Base-by-base conservation (phyloP, 2,888 invertebrate species). In the Leistus spinibarbis region DNA sequence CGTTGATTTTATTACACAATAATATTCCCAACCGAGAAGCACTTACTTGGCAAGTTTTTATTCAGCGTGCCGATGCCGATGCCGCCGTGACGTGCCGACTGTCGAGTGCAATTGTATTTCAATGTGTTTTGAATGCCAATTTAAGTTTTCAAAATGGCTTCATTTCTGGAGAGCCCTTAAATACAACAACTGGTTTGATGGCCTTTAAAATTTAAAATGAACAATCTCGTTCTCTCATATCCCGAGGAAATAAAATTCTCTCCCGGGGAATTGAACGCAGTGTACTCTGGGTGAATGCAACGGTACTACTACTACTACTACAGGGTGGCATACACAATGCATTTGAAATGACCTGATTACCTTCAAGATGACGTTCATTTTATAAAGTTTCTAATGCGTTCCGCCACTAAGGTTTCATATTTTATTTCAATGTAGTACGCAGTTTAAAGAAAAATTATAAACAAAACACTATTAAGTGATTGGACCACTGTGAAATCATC, bases 281-380 rank as follows among this genome's bases (percentile, higher is more conserved):
- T 73, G 67, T 62, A 60, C 23, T 22, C 2, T 9, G 53, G n/a
- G 27, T 19, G 20, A 66, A 60, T 66, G 24, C 60, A 72, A 72
- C 66, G 53, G 57, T 27, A 62, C 53, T 73, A 67, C 67, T 73
- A 73, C n/a, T n/a, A n/a, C n/a, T n/a, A n/a, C n/a, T n/a, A 67
- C 67, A 73, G 67, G 57, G 62, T 1, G 40, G 19, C 73, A 73
- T 73, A 73, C 73, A 75, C 75, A 75, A 75, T 75, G 75, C 75
- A 75, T 75, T 75, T 69, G 54, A 75, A 75, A 75, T 69, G 75
- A 75, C 54, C 75, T 75, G 68, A 75, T 75, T 75, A 69, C 64
- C 24, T 68, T 63, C 62, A 54, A 13, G 20, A 63, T 64, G 63
- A 60, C 68, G 62, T 74, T 74, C 62, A 74, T 60, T 20, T 69